Percentiles rank a stretch among this genome's conserved stretches.
Evolutionary conservation across 2,888 invertebrate genomes (phyloP).

Genomic region (Drosophila kuntzei): DNA sequence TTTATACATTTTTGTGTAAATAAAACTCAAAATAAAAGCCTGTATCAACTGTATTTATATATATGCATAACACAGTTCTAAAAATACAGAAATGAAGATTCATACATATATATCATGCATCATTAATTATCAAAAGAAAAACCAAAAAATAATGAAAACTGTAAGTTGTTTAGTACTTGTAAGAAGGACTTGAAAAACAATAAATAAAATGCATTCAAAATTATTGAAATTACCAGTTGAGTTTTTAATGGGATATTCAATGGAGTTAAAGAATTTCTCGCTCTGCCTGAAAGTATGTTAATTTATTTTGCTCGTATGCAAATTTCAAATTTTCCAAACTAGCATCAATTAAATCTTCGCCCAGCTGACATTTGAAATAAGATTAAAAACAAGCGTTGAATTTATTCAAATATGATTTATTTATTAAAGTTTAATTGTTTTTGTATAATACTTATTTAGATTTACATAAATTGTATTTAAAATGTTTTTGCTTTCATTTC

Average conservation of each 20-base stretch:
- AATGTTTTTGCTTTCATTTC: slow-evolving; percentile 37
- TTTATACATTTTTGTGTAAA: slow-evolving; percentile 63
- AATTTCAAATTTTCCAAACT: too few species aligned
- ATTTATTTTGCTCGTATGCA: not conserved
- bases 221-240: slow-evolving; percentile 24
- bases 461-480: slow-evolving; percentile 70
- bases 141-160: slow-evolving; percentile 37
- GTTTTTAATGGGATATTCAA: not conserved
- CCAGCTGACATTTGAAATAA: not conserved
- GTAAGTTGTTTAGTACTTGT: slow-evolving; percentile 61
- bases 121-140: slow-evolving; percentile 35
- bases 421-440: slow-evolving; percentile 69
- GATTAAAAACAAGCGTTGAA: not conserved
- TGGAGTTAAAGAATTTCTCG: fast-evolving
- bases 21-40: slow-evolving; percentile 25
- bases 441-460: slow-evolving; percentile 66
- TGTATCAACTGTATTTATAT: not conserved
- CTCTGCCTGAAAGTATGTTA: not conserved
- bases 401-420: slow-evolving; percentile 68
- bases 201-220: slow-evolving; percentile 65
- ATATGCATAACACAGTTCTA: slow-evolving; percentile 25
- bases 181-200: slow-evolving; percentile 62
- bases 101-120: slow-evolving; percentile 37
- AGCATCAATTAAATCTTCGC: not conserved
- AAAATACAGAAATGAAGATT: slow-evolving; percentile 30